Conservation (phyloP, 2,113 vertebrate genomes). For the Oryzias celebensis region DNA sequence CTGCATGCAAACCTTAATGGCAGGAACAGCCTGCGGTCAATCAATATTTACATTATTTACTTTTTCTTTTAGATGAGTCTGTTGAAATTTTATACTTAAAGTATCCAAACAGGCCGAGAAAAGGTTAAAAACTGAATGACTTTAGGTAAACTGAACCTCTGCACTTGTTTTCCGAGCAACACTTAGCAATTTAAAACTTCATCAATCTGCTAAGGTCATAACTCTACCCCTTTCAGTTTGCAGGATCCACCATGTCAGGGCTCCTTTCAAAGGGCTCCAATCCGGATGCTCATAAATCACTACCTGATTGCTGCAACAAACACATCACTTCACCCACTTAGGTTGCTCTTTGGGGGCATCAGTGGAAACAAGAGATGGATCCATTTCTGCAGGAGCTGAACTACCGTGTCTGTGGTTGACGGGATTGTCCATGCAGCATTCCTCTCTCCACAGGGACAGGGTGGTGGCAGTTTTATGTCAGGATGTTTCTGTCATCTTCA, state of each 20-base stretch:
- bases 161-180: slow-evolving; percentile 26
- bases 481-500: slow-evolving; percentile 31
- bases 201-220: slow-evolving; percentile 13
- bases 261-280: slow-evolving; percentile 2
- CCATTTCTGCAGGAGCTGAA: slow-evolving; percentile 17
- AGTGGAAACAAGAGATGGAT: slow-evolving; percentile 21
- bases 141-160: not conserved
- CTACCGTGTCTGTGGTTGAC: slow-evolving; percentile 7
- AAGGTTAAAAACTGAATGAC: no score
- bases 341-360: slow-evolving; percentile 22
- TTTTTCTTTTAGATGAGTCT: not conserved
- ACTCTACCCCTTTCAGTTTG: slow-evolving; percentile 37
- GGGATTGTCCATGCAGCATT: slow-evolving; percentile 23
- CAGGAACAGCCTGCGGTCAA: slow-evolving; percentile 4
- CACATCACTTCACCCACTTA: slow-evolving; percentile 23
- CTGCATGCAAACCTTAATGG: slow-evolving; percentile 24
- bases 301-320: slow-evolving; percentile 35
- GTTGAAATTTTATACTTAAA: no score
- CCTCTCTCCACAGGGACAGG: slow-evolving; percentile 27
- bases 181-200: slow-evolving; percentile 10
- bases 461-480: slow-evolving; percentile 40
- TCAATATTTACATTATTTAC: slow-evolving; percentile 17
- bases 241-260: slow-evolving; percentile 5
- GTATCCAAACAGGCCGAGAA: no score
- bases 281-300: slow-evolving; percentile 22